Evolutionary conservation across 1,140 invertebrate species (phyloP).

Genomic region (Aphaenogaster floridana): DNA sequence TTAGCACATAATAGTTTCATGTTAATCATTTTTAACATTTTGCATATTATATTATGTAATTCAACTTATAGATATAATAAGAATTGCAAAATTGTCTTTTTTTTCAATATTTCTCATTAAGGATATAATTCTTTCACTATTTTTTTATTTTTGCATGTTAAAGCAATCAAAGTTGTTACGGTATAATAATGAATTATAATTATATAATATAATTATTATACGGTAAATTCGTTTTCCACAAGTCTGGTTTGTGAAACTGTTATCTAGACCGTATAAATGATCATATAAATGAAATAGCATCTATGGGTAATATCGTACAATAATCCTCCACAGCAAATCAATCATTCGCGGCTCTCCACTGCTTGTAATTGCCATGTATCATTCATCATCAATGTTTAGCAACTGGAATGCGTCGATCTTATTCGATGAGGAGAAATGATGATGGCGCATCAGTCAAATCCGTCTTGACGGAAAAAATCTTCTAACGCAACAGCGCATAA

Average conservation of each 20-base stretch:
- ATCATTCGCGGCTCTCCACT: constrained; percentile 32
- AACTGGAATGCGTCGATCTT: constrained; percentile 51
- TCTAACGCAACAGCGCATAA: constrained; percentile 42
- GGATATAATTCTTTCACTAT: not conserved
- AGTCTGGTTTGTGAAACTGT: not conserved
- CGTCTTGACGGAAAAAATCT: constrained; percentile 62
- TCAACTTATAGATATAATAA: not conserved
- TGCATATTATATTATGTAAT: not conserved
- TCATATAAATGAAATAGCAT: not conserved
- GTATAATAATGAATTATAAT: constrained; percentile 1
- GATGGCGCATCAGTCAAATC: constrained; percentile 32
- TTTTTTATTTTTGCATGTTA: not conserved
- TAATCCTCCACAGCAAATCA: constrained; percentile 31
- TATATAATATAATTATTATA: not conserved
- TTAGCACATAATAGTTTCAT: not conserved
- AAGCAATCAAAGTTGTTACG: not conserved
- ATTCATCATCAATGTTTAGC: constrained; percentile 45
- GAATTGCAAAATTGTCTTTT: not conserved
- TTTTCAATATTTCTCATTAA: not conserved
- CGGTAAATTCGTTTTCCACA: not conserved
- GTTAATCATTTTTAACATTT: not conserved
- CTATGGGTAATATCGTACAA: constrained; percentile 2
- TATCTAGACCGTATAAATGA: not conserved
- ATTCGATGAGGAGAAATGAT: not conserved
- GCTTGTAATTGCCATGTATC: constrained; percentile 50